Evolutionary conservation across 2,113 vertebrate genomes (phyloP), one percentile per base, ranked within the genome.

Genomic region (Tupaia tana): DNA sequence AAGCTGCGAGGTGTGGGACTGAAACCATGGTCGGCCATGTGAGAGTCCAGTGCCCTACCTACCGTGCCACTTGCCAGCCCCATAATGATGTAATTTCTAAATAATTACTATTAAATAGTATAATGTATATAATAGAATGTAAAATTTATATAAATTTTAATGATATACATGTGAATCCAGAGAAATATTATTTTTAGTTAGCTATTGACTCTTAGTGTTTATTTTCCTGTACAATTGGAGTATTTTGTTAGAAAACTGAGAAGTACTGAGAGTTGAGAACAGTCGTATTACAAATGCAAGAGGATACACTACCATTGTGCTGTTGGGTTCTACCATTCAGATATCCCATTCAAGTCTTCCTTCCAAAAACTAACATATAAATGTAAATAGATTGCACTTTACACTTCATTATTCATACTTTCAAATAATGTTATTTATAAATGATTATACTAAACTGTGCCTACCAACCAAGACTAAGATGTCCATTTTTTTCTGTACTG

Each of bases 361-460:
- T 86, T 93, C 10, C 89, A 56, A n/a, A 66, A 61, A 80, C n/a
- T 66, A 27, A 95, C 94, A 4, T 66, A 66, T 61, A 92, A 94
- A 4, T 66, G 61, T 61, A 92, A 94, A 70, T 29, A 58, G 70
- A 56, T 89, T 92, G 9, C 9, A 75, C 59, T 61, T 94, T 86
- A 78, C 2, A 63, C 74, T 95, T 73, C 16, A 66, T 93, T 54
- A 31, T 56, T 73, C 94, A 34, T 3, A 75, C 15, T 92, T 94
- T 80, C 66, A 92, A 64, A 84, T 67, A 75, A 67, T 71, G 34
- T 84, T 29, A 69, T 85, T 61, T 66, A 54, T 75, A 91, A 69
- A 85, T 64, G 80, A n/a, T 88, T 93, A 27, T 69, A 16, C 24
- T 77, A 70, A 90, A 11, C 13, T 78, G 7, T 86, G 54, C 54